These are phyloP conservation scores for Apeltes quadracus DNA, from an alignment of 2,113 vertebrate species.

Conservation along the genomic window DNA sequence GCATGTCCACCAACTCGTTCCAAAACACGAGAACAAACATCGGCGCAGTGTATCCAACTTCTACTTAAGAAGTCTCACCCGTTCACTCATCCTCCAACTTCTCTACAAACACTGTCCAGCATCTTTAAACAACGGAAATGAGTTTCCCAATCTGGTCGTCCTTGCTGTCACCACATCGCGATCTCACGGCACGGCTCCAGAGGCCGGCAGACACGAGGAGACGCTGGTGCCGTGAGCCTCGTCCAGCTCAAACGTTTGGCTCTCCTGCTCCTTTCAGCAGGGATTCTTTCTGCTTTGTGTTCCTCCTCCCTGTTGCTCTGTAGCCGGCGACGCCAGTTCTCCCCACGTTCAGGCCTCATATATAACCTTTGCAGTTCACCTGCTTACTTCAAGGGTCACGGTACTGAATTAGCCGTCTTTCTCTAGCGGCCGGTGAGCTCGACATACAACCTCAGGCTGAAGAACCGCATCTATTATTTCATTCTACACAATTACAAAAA, in stretches of 20 bases:
- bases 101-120: conserved; percentile 52
- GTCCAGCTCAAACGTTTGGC: too few relatives aligned
- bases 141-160: conserved; percentile 44
- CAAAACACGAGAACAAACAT: neutral
- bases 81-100: conserved; percentile 31
- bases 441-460: too few relatives aligned
- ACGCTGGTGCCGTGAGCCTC: neutral
- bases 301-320: neutral
- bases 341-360: neutral
- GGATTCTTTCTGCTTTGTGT: neutral
- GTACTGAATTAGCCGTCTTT: neutral
- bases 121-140: conserved; percentile 68
- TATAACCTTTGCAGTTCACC: neutral
- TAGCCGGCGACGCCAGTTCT: neutral
- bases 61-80: conserved; percentile 1
- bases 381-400: too few relatives aligned
- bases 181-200: neutral
- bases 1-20: conserved; percentile 13
- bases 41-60: conserved; percentile 8
- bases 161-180: conserved; percentile 51
- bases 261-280: too few relatives aligned
- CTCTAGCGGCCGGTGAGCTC: too few relatives aligned
- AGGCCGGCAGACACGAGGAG: neutral
- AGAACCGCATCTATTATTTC: too few relatives aligned
- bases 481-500: too few relatives aligned